Percentiles rank a stretch among this genome's conserved stretches.
phyloP scores from a whole-genome alignment of 2,113 vertebrate genomes.

The Emydura subglobosa region DNA sequence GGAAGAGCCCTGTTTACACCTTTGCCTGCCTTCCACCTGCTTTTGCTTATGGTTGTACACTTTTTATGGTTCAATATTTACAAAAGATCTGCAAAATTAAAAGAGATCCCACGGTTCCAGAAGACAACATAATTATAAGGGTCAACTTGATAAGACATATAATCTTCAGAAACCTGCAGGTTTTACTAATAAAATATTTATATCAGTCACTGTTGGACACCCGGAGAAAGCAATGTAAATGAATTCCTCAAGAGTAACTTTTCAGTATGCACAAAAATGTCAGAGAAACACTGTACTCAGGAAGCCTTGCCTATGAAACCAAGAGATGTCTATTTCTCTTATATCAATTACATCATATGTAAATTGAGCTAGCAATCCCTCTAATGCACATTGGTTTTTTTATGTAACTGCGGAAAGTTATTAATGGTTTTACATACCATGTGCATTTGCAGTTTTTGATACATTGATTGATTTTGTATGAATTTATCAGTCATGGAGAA shows the following conservation, averaged over 20 bases:
- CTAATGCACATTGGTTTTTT: constrained; percentile 11
- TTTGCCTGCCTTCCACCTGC: constrained; percentile 30
- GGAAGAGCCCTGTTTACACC: constrained; percentile 47
- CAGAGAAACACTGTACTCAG: background rate
- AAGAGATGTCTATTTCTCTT: constrained; percentile 11
- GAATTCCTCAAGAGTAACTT: constrained; percentile 66
- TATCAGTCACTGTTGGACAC: constrained; percentile 82
- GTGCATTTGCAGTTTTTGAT: background rate
- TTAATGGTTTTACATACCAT: background rate
- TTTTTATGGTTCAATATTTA: constrained; percentile 81
- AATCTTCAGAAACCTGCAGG: constrained; percentile 85
- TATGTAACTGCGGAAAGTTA: background rate
- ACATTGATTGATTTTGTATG: background rate
- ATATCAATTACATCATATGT: background rate
- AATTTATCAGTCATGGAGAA: background rate
- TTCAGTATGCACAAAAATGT: constrained; percentile 47
- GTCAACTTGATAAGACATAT: constrained; percentile 86
- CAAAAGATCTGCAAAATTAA: constrained; percentile 80
- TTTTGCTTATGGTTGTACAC: constrained; percentile 66
- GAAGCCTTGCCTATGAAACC: background rate
- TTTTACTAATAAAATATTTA: constrained; percentile 86
- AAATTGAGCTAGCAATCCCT: constrained; percentile 32
- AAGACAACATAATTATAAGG: constrained; percentile 88
- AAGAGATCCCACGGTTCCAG: constrained; percentile 79
- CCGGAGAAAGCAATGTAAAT: constrained; percentile 69